Conservation (phyloP, 2,888 invertebrate genomes). For the Drosophila vallismaia region DNA sequence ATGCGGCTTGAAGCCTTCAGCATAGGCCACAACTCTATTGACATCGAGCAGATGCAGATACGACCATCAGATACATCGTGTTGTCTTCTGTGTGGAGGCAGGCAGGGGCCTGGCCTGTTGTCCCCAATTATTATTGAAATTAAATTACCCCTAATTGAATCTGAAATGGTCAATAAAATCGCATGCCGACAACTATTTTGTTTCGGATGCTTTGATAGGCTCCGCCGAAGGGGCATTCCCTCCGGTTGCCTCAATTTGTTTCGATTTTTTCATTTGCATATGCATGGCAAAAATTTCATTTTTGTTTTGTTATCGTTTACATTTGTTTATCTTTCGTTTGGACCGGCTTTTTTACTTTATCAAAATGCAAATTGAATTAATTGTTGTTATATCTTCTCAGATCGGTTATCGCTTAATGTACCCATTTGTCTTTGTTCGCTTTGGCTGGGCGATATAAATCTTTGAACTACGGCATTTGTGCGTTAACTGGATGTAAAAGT, state of each 20-base stretch:
- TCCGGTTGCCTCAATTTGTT: slow-evolving; percentile 23
- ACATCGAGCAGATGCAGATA: slow-evolving; percentile 27
- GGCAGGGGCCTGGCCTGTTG: slow-evolving; percentile 43
- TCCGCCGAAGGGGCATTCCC: slow-evolving; percentile 23
- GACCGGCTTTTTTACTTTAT: slow-evolving; percentile 51
- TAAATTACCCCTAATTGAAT: slow-evolving; percentile 79
- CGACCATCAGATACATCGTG: slow-evolving; percentile 42
- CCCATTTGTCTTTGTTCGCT: slow-evolving; percentile 70
- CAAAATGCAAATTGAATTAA: slow-evolving; percentile 70
- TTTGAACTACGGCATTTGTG: slow-evolving; percentile 28
- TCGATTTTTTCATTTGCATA: slow-evolving; percentile 64
- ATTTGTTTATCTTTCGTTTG: slow-evolving; percentile 26
- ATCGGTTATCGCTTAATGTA: slow-evolving; percentile 67
- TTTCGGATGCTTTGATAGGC: slow-evolving; percentile 58
- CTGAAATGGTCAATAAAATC: slow-evolving; percentile 79
- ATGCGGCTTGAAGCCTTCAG: slow-evolving; percentile 52
- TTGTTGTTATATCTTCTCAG: slow-evolving; percentile 69
- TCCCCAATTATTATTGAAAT: slow-evolving; percentile 77
- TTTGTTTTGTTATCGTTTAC: slow-evolving; percentile 34
- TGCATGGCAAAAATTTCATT: slow-evolving; percentile 54
- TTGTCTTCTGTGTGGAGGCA: slow-evolving; percentile 34
- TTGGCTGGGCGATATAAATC: slow-evolving; percentile 42
- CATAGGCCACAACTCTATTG: slow-evolving; percentile 21
- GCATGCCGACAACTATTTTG: slow-evolving; percentile 75
- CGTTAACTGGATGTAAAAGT: slow-evolving; percentile 23